Percentiles rank a stretch among this genome's conserved stretches.
Conservation (phyloP, 2,113 vertebrate species). For the Amphiprion percula region DNA sequence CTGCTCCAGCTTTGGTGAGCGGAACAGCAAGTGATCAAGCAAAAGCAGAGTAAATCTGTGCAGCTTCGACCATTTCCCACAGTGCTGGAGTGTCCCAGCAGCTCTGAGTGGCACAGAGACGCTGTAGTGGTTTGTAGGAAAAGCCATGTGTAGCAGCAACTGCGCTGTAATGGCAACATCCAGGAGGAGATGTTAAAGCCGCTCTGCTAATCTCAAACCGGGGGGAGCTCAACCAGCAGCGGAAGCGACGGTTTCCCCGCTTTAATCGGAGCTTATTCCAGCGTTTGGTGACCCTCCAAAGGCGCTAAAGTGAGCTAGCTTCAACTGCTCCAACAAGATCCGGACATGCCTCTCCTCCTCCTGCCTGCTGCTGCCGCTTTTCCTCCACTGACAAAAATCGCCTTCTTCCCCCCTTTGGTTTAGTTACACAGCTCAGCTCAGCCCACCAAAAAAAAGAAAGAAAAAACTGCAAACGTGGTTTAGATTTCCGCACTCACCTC, state of each 20-base stretch:
- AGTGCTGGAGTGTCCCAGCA: constrained; percentile 1
- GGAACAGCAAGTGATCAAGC: background rate
- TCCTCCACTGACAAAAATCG: constrained; percentile 44
- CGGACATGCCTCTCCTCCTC: constrained; percentile 55
- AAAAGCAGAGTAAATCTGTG: background rate
- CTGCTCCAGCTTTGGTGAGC: background rate
- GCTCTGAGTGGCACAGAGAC: background rate
- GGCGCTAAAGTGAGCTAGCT: constrained; percentile 50
- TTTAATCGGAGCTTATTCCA: background rate
- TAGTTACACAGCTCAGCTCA: constrained; percentile 37
- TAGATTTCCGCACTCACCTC: constrained; percentile 69
- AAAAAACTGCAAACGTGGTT: constrained; percentile 32
- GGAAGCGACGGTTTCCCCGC: constrained; percentile 37
- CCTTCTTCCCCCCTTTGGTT: constrained; percentile 40
- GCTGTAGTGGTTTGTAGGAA: background rate
- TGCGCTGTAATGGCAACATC: constrained; percentile 52
- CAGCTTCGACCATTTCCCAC: constrained; percentile 22
- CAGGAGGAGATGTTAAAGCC: constrained; percentile 64
- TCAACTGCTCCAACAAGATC: constrained; percentile 53
- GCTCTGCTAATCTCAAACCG: constrained; percentile 43
- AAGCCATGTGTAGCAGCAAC: constrained; percentile 46
- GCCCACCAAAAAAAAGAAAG: background rate
- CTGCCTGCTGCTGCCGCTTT: constrained; percentile 32
- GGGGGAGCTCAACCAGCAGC: constrained; percentile 20
- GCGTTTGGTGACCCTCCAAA: constrained; percentile 7